Base-by-base conservation (phyloP, 2,888 invertebrate genomes). In the Bellardia pandia region DNA sequence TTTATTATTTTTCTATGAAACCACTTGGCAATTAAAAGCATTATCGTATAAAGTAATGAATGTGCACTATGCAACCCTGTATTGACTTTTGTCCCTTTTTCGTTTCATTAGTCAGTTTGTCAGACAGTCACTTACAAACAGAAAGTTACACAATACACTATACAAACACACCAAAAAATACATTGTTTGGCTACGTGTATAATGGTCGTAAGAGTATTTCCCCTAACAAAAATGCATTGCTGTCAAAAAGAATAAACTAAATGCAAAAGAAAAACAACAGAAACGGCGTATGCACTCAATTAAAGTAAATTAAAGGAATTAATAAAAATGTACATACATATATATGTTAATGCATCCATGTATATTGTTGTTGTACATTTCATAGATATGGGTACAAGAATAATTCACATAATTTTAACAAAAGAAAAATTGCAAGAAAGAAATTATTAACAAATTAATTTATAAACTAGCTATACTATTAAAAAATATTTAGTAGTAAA, bases 71-170 rank as follows among this genome's bases (percentile, higher is more conserved):
- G 58, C 66, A 81, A 77, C 77, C 76, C 81, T 81, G 81, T 60
- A 60, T 60, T 64, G 83, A 83, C 71, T 78, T 76, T 79, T 83
- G 86, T 86, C 86, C 83, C 76, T 83, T 79, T 23, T 68, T 51
- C 14, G 9, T 72, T 78, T 74, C 40, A 60, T 62, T 64, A 30
- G 16, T 9, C 14, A 33, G 14, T 11, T 6, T 45, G 56, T 64
- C 51, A n/a, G 53, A 33, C 33, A 30, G 80, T 56, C 42, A 56
- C 66, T 68, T 53, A 53, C 71, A 40, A 71, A 72, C 66, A 58
- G 37, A 74, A 37, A 33, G 37, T 56, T 40, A 40, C 14, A 72
- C 37, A 56, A 66, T 42, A 42, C 16, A 16, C 9, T 64, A 16
- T 16, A 51, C 45, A 16, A 5, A 40, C 8, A 8, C 13, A 40